phyloP scores from a whole-genome alignment of 1,140 invertebrate species.

The Fragariocoptes setiger region DNA sequence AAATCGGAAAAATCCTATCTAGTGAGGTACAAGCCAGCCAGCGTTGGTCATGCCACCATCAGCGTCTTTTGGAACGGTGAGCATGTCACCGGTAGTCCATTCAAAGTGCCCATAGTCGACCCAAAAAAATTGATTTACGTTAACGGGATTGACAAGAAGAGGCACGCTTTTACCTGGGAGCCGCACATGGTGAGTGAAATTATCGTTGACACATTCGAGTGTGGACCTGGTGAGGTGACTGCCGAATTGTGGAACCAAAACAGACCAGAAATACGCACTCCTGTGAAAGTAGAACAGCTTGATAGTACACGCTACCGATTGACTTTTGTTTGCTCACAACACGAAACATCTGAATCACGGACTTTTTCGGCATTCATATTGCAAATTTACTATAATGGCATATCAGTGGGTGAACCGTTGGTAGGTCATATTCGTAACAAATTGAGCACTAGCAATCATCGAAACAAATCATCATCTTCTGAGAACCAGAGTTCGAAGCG shows the following conservation, averaged over 20 bases:
- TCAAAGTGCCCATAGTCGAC: constrained; percentile 93
- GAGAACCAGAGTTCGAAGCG: too few species aligned
- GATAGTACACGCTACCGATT: too few species aligned
- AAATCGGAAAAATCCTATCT: constrained; percentile 84
- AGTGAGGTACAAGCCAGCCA: constrained; percentile 72
- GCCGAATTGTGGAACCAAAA: background rate
- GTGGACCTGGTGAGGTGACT: background rate
- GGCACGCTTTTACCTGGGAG: constrained; percentile 28
- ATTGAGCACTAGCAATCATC: too few species aligned
- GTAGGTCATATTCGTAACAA: too few species aligned
- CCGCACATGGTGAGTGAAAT: constrained; percentile 14
- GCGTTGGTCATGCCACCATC: constrained; percentile 87
- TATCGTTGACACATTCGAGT: background rate
- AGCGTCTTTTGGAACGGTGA: constrained; percentile 94
- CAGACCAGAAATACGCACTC: background rate
- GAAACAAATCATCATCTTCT: too few species aligned
- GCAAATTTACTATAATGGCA: too few species aligned
- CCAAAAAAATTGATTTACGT: background rate
- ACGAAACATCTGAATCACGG: too few species aligned
- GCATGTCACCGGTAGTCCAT: constrained; percentile 81
- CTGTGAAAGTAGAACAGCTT: too few species aligned
- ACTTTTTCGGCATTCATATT: too few species aligned
- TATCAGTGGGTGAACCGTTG: too few species aligned
- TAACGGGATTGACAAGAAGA: too few species aligned
- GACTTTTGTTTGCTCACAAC: too few species aligned